Evolutionary conservation across 2,797 vertebrate genomes (phyloP).

Genomic region (Falco berigora): DNA sequence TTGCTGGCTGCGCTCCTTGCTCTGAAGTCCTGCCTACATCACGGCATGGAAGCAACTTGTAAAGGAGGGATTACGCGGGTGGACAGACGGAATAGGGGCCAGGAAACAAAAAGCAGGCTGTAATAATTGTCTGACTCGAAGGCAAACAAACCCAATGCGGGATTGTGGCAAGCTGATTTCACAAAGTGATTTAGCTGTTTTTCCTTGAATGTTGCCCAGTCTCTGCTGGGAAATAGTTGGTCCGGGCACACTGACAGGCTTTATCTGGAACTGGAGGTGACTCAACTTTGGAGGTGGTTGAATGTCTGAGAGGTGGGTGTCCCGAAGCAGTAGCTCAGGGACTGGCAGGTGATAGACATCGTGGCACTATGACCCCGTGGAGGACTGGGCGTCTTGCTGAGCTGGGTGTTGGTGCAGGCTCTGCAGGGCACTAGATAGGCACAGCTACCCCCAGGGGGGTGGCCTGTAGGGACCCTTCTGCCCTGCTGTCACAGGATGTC

Average conservation of each 20-base stretch:
- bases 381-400: neutral
- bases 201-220: neutral
- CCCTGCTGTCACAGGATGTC: neutral
- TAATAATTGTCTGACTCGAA: neutral
- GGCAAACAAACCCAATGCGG: fast-evolving
- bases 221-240: neutral
- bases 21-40: neutral
- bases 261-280: neutral
- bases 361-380: fast-evolving
- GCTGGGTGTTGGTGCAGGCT: neutral
- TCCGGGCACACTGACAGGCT: neutral
- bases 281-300: neutral
- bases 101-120: neutral
- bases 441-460: neutral
- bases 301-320: neutral
- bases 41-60: neutral
- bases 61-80: neutral
- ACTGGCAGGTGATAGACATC: neutral
- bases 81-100: neutral
- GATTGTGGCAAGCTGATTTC: neutral
- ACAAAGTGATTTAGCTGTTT: neutral
- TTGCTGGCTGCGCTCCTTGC: neutral
- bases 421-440: neutral
- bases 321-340: neutral
- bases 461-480: neutral